Evolutionary conservation across 2,888 invertebrate species (phyloP).

Genomic region (Ctena decussata): DNA sequence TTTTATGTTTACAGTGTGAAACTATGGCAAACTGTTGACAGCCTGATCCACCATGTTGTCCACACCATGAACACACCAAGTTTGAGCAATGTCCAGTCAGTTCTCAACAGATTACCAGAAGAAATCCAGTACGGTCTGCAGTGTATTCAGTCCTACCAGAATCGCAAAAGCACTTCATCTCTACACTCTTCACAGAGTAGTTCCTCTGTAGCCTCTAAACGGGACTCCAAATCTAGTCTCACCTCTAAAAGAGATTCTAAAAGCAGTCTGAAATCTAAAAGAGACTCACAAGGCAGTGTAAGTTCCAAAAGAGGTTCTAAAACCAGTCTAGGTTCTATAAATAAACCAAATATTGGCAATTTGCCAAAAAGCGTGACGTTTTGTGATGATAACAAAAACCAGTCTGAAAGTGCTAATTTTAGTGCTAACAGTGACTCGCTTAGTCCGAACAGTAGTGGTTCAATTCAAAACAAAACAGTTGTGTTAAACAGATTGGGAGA

Average conservation of each 20-base stretch:
- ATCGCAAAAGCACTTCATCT: neutral
- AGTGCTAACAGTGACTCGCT: neutral
- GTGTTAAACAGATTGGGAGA: constrained; percentile 24
- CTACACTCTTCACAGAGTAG: neutral
- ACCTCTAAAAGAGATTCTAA: neutral
- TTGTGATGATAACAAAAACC: neutral
- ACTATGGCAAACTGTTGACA: constrained; percentile 76
- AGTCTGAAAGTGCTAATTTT: neutral
- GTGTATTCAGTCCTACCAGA: constrained; percentile 64
- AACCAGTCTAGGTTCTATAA: neutral
- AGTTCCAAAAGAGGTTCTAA: neutral
- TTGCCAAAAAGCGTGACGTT: neutral
- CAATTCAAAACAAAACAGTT: constrained; percentile 49
- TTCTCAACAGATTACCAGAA: constrained; percentile 67
- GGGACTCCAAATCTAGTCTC: neutral
- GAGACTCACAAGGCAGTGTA: neutral
- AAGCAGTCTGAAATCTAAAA: neutral
- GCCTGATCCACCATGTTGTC: constrained; percentile 76
- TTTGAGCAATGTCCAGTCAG: constrained; percentile 40
- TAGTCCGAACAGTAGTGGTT: constrained; percentile 11
- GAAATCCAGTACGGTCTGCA: constrained; percentile 70
- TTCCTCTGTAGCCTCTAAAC: neutral
- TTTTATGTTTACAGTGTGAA: constrained; percentile 56
- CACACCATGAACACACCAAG: constrained; percentile 62
- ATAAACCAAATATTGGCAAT: neutral